phyloP scores from a whole-genome alignment of 1,140 invertebrate genomes.

The Trypoxylus dichotomus region DNA sequence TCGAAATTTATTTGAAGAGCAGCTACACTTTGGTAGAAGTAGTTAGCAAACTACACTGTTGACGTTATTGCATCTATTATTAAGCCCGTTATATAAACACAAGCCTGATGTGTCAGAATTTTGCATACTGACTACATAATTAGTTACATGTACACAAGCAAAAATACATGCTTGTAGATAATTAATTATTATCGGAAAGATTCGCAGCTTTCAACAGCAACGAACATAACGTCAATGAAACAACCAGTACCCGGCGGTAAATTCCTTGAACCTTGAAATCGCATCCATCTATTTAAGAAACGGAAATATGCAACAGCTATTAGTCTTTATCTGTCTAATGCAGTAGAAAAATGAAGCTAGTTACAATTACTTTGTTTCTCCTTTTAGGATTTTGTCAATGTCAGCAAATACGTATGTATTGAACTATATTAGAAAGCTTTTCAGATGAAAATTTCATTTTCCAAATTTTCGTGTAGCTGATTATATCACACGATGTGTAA shows the following conservation, averaged over 20 bases:
- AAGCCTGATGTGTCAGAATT: no score
- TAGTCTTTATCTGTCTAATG: not conserved
- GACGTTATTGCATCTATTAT: no score
- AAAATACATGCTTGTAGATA: no score
- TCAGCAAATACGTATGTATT: not conserved
- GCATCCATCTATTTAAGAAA: not conserved
- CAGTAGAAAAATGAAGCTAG: not conserved
- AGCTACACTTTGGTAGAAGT: no score
- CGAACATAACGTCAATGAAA: not conserved
- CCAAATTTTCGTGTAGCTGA: no score
- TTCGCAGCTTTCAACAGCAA: not conserved
- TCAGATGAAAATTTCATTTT: not conserved
- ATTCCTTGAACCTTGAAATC: not conserved
- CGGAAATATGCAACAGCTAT: not conserved
- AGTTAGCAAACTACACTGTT: no score
- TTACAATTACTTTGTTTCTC: not conserved
- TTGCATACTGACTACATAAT: no score
- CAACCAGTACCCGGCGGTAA: not conserved
- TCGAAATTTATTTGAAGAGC: no score
- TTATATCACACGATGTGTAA: not conserved
- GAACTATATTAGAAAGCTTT: not conserved
- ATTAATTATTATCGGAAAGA: not conserved
- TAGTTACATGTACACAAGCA: no score
- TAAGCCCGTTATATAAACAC: no score
- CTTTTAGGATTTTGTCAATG: not conserved